Evolutionary conservation across 2,113 vertebrate genomes (phyloP), one percentile per base, ranked within the genome.

Genomic region (Chaetodon trifascialis): DNA sequence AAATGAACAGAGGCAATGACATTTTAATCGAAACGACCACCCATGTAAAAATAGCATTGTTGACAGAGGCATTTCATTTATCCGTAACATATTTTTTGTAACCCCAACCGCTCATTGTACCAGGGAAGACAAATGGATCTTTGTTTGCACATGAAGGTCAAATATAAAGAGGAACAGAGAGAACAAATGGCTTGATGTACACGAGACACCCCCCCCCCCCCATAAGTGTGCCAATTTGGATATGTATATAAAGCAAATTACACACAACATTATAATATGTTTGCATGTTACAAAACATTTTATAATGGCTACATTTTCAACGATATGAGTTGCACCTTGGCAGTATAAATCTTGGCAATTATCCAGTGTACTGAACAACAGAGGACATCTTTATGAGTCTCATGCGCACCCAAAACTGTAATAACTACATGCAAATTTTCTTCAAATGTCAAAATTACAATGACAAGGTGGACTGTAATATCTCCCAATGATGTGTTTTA

Each of bases 1-100:
- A 93, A 95, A 94, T 95, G 89, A 94, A 94, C 84, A 91, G 76
- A 85, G 58, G 92, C 90, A 88, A 91, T 95, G 94, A 94, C 94
- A 95, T 95, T 95, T 94, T 93, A 94, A 95, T 94, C 89, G 54
- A 91, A 94, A 94, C 7, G 49, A 73, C 82, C 79, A 55, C 70
- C 82, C 83, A 89, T 89, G 78, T 94, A 90, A 92, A 92, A 94
- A 93, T 76, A 93, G 73, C 82, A 76, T 83, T 93, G 93, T 92
- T 93, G 94, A 93, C 84, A 85, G 66, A 86, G 54, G 86, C 75
- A 62, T 93, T 92, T 92, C 81, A 92, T 93, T 93, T 91, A 87
- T 91, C 89, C 82, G 9, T 70, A 85, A 71, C 84, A 76, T 88
- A 10, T 81, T 74, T 89, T 89, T 76, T 86, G 30, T 89, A 78